These are phyloP conservation scores for Stenotaenia linearis DNA, from an alignment of 2,888 invertebrate genomes.

Conservation along the genomic window DNA sequence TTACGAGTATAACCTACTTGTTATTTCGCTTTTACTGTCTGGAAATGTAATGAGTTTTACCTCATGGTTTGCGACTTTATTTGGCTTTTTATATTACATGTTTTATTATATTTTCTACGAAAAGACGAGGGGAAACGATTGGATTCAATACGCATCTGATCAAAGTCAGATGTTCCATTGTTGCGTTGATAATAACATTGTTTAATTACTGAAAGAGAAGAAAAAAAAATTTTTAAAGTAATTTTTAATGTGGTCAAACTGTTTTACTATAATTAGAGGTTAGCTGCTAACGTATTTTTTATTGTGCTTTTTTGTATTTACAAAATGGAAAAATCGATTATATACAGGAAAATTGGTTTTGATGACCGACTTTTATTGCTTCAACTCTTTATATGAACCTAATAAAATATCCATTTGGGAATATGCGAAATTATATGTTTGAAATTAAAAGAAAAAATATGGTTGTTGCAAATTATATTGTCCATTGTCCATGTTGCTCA, in stretches of 20 bases:
- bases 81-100: not conserved
- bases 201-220: no score
- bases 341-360: not conserved
- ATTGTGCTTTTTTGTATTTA: not conserved
- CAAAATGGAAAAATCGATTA: not conserved
- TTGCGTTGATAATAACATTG: no score
- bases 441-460: not conserved
- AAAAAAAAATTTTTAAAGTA: no score
- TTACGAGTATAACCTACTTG: not conserved
- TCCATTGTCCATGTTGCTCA: not conserved
- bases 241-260: no score
- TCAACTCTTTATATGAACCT: not conserved
- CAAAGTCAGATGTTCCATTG: no score
- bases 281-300: not conserved
- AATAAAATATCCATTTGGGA: constrained; percentile 16
- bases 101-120: not conserved
- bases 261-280: not conserved
- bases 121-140: no score
- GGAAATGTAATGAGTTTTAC: not conserved
- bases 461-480: not conserved
- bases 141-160: no score
- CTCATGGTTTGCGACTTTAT: not conserved
- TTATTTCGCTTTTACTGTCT: constrained; percentile 5
- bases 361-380: constrained; percentile 4
- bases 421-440: not conserved